Evolutionary conservation across 2,888 invertebrate genomes (phyloP), one percentile per base, ranked within the genome.

Genomic region (Amblyjoppa proteus): DNA sequence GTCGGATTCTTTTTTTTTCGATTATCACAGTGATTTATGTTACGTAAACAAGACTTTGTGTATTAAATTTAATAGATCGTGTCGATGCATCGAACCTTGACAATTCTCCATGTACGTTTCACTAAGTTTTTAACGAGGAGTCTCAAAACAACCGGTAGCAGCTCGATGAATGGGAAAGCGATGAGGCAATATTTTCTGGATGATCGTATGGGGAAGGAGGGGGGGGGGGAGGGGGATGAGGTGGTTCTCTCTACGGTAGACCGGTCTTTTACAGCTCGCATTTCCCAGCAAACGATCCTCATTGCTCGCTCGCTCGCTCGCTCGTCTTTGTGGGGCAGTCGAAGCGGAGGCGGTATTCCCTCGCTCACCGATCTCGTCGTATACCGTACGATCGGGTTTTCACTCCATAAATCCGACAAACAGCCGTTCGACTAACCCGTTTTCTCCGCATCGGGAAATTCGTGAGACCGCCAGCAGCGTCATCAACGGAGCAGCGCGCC

Each of bases 361-460:
- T 45, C 34, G 77, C 41, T 41, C 66, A 38, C 76, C 70, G 53
- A 81, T 41, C 70, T 74, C 78, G 58, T 74, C 83, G 68, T 58
- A 5, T 34, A 13, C 77, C 66, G 53, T 45, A 70, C 70, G 75
- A 83, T 75, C 75, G 75, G 41, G 79, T 79, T 85, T 85, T 82
- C 85, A 82, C 82, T 82, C 82, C 75, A 85, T 85, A 85, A 85
- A 85, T 85, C 75, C 71, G 68, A 49, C 74, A 75, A 82, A 85
- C 79, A 79, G 79, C 79, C 78, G 84, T 85, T 78, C 69, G 74
- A 85, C 74, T 82, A 82, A 85, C 82, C 82, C 78, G 79, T 85
- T 85, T 85, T 85, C 78, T 82, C 79, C 66, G 77, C 81, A 74
- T 70, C 79, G 81, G 74, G 71, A 75, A 78, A 85, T 84, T 74